Evolutionary conservation across 2,113 vertebrate genomes (phyloP).

Genomic region (Tor tambroides): DNA sequence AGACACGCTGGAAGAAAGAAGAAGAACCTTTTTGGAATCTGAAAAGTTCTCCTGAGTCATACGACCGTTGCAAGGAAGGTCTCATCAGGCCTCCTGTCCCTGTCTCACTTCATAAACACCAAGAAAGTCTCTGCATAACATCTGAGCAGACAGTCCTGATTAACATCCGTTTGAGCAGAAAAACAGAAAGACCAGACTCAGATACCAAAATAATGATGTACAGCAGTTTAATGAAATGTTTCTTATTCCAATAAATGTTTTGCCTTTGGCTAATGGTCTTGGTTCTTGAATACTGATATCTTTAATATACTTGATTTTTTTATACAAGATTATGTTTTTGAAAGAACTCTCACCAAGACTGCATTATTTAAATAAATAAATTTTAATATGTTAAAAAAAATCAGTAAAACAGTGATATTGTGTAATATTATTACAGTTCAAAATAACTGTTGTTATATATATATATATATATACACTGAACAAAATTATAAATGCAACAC

Average conservation of each 20-base stretch:
- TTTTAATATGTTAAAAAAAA: too few species aligned
- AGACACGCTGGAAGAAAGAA: not conserved
- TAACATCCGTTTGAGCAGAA: not conserved
- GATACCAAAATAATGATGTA: not conserved
- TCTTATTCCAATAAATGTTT: not conserved
- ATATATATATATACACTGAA: too few species aligned
- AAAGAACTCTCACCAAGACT: not conserved
- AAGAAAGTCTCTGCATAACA: not conserved
- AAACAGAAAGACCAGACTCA: too few species aligned
- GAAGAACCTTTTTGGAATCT: not conserved
- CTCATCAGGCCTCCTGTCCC: not conserved
- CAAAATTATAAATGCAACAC: too few species aligned
- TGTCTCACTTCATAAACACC: not conserved
- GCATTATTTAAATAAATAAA: not conserved
- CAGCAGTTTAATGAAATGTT: not conserved
- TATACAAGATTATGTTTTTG: not conserved
- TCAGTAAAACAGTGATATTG: too few species aligned
- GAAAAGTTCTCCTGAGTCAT: constrained; percentile 14
- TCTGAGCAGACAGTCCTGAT: not conserved
- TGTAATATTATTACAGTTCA: too few species aligned
- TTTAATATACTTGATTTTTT: not conserved
- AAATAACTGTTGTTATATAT: too few species aligned
- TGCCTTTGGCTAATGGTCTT: too few species aligned
- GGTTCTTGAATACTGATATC: not conserved
- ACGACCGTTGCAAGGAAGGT: not conserved